Conservation (phyloP, 1,140 invertebrate species). For the Bombus sylvicola region DNA sequence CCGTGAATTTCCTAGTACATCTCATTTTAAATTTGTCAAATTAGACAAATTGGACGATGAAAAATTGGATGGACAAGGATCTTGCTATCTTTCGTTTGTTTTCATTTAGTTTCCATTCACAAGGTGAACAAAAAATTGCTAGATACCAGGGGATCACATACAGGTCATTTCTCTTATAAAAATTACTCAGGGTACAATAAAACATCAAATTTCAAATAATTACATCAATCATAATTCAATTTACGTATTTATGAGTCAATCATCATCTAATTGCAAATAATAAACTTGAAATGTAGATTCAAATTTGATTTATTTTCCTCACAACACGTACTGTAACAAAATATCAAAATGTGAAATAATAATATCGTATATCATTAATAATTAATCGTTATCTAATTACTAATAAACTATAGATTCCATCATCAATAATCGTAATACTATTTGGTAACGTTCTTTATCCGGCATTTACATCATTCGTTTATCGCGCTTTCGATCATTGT, state of each 20-base stretch:
- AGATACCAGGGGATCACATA: not conserved
- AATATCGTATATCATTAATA: not conserved
- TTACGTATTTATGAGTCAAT: not conserved
- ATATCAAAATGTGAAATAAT: not conserved
- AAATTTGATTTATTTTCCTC: not conserved
- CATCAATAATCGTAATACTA: slow-evolving; percentile 47
- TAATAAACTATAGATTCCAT: not conserved
- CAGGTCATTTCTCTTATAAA: not conserved
- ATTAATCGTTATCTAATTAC: not conserved
- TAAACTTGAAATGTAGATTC: not conserved
- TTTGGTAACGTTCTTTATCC: slow-evolving; percentile 22
- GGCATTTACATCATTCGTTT: not conserved
- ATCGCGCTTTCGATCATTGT: slow-evolving; percentile 2
- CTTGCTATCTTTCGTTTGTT: slow-evolving; percentile 18
- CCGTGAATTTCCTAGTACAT: not conserved
- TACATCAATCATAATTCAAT: not conserved
- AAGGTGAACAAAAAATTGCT: not conserved
- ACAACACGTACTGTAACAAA: not conserved
- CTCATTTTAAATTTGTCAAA: slow-evolving; percentile 15
- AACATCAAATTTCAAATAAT: not conserved
- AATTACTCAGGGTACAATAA: not conserved
- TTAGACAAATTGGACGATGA: not conserved
- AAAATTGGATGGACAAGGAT: not conserved
- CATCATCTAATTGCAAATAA: not conserved
- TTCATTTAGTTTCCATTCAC: not conserved